These are phyloP conservation scores for Coranthus polyacanthus DNA, from an alignment of 2,797 vertebrate genomes.

Conservation along the genomic window DNA sequence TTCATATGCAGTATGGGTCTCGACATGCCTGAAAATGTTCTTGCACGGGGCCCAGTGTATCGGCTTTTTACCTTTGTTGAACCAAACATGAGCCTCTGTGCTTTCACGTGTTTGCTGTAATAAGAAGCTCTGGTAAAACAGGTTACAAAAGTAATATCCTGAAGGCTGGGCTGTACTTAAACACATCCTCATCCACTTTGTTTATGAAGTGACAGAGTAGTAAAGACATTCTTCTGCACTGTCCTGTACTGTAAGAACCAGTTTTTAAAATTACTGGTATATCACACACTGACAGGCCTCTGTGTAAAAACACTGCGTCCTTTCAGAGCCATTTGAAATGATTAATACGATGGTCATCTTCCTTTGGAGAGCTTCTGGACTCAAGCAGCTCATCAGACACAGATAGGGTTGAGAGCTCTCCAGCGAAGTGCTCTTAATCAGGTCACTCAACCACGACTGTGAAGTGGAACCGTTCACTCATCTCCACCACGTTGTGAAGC, in stretches of 20 bases:
- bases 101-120: slow-evolving; percentile 3
- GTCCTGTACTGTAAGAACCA: too few species aligned
- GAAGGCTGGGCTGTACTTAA: background rate
- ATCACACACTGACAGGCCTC: background rate
- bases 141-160: slow-evolving; percentile 4
- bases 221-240: background rate
- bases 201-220: background rate
- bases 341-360: background rate
- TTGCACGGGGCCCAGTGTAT: background rate
- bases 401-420: background rate
- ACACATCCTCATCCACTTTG: background rate
- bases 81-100: background rate
- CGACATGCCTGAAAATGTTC: too few species aligned
- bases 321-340: background rate
- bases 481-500: too few species aligned
- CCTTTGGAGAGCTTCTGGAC: background rate
- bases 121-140: background rate
- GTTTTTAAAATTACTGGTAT: too few species aligned
- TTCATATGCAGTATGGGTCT: too few species aligned
- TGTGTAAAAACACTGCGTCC: background rate
- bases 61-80: background rate
- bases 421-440: background rate
- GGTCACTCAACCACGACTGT: background rate
- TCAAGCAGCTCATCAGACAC: background rate
- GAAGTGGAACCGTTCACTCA: background rate